Evolutionary conservation across 2,888 invertebrate species (phyloP).

Genomic region (Pyrrhia umbra): DNA sequence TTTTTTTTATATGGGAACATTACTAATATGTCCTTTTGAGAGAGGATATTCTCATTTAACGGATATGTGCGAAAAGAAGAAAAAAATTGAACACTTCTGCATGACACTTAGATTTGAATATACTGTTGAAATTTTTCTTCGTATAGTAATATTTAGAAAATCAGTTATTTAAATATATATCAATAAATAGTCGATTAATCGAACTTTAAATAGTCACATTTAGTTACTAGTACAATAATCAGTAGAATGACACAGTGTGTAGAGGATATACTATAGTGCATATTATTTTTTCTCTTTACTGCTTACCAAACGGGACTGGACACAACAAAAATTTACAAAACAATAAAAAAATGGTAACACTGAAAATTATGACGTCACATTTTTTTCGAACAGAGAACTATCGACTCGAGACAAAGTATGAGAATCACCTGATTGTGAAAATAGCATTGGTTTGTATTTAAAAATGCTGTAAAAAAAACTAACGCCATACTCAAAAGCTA

Average conservation of each 20-base stretch:
- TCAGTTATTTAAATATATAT: constrained; percentile 36
- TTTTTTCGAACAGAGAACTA: constrained; percentile 96
- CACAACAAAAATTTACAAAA: constrained; percentile 59
- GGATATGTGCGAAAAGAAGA: constrained; percentile 14
- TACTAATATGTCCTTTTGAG: too few relatives aligned
- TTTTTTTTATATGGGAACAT: neutral
- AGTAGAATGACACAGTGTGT: constrained; percentile 62
- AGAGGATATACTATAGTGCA: constrained; percentile 82
- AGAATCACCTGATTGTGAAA: constrained; percentile 99
- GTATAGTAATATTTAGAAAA: constrained; percentile 49
- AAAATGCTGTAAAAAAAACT: constrained; percentile 72
- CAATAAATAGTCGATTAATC: constrained; percentile 53
- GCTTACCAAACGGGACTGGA: constrained; percentile 88
- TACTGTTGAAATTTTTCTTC: constrained; percentile 35
- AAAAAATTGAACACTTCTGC: constrained; percentile 36
- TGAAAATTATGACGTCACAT: constrained; percentile 64
- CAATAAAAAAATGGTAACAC: constrained; percentile 70
- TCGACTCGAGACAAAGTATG: constrained; percentile 98
- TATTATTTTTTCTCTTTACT: constrained; percentile 87
- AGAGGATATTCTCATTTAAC: neutral
- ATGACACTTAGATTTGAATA: constrained; percentile 55
- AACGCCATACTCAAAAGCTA: constrained; percentile 73
- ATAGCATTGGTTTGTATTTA: constrained; percentile 96
- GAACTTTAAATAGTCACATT: constrained; percentile 47
- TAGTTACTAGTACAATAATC: constrained; percentile 47